Conservation (phyloP, 2,113 vertebrate species). For the Egretta garzetta region DNA sequence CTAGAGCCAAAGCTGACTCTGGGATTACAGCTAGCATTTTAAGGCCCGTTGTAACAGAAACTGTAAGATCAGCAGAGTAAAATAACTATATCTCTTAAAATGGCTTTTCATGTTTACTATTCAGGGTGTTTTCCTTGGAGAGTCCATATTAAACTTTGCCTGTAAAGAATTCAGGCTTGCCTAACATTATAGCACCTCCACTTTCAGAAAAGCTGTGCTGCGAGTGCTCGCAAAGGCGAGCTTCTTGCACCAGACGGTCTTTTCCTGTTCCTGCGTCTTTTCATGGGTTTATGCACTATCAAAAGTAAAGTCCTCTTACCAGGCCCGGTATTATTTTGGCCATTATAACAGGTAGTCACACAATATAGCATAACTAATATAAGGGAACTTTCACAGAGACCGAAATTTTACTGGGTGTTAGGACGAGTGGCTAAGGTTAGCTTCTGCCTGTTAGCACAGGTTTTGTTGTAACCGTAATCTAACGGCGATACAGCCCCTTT, state of each 20-base stretch:
- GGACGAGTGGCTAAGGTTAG: not conserved
- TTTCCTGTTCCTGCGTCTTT: not conserved
- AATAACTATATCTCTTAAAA: slow-evolving; percentile 21
- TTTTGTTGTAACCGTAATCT: not conserved
- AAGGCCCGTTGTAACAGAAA: not conserved
- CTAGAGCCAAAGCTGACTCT: not conserved
- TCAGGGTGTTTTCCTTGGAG: not conserved
- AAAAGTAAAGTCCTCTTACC: slow-evolving; percentile 9
- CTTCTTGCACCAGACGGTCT: not conserved
- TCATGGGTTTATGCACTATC: not conserved
- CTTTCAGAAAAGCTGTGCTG: not conserved
- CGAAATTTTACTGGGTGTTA: not conserved
- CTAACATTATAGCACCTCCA: not conserved
- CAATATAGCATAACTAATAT: not conserved
- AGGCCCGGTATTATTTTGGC: not conserved
- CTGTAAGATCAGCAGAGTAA: not conserved
- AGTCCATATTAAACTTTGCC: not conserved
- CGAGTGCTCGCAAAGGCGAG: rapidly evolving
- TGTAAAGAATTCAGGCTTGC: slow-evolving; percentile 17
- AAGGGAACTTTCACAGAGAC: not conserved
- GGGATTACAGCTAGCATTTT: not conserved
- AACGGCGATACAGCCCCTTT: not conserved
- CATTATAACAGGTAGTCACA: not conserved
- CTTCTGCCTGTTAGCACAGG: not conserved
- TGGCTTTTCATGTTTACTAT: slow-evolving; percentile 1